A percentile compares a stretch with the other conserved stretches of the same genome.
Conservation (phyloP, 2,113 vertebrate genomes). For the Callipepla squamata region DNA sequence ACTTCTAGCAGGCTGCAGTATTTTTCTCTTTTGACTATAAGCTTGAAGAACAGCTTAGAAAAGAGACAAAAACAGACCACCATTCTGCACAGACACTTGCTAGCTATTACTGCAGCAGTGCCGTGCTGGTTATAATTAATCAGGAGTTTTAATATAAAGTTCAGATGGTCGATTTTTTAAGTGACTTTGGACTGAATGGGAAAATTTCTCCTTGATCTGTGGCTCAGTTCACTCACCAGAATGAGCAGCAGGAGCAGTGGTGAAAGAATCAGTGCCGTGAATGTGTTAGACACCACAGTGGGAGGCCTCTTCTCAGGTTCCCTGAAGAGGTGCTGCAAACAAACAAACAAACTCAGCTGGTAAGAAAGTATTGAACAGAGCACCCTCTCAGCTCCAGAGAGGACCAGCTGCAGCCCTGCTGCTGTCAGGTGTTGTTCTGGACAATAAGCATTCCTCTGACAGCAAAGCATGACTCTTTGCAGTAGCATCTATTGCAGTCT, state of each 20-base stretch:
- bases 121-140: background rate
- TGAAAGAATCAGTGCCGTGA: slow-evolving; percentile 92
- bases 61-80: background rate
- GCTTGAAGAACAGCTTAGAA: background rate
- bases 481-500: background rate
- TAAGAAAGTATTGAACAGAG: background rate
- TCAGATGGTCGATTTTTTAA: background rate
- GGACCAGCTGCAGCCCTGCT: background rate
- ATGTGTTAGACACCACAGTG: slow-evolving; percentile 93
- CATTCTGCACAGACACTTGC: background rate
- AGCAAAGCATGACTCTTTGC: background rate
- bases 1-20: background rate
- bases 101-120: background rate
- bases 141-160: background rate
- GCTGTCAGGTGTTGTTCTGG: background rate
- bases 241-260: slow-evolving; percentile 92
- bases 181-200: background rate
- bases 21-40: background rate
- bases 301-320: slow-evolving; percentile 98
- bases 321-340: slow-evolving; percentile 91
- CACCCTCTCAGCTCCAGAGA: background rate
- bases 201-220: background rate
- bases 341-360: background rate
- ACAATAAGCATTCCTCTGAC: background rate
- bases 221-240: slow-evolving; percentile 83